Evolutionary conservation across 1,140 invertebrate species (phyloP).

Genomic region (Cherax quadricarinatus): DNA sequence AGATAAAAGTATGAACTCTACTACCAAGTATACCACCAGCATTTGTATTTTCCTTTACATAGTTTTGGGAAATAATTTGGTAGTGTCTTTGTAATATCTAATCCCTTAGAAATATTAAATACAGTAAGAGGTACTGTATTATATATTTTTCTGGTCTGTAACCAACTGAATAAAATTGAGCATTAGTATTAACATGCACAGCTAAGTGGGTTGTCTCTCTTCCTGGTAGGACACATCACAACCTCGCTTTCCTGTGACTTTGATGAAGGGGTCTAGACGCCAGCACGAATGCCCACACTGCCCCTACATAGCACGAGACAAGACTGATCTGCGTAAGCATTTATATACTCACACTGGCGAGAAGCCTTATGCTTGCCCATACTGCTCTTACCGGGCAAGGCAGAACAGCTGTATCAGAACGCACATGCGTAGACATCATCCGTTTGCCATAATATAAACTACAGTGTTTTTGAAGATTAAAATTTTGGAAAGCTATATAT

Average conservation of each 20-base stretch:
- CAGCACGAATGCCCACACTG: slow-evolving; percentile 49
- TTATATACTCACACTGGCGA: slow-evolving; percentile 60
- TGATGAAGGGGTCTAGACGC: slow-evolving; percentile 37
- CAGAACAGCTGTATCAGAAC: slow-evolving; percentile 63
- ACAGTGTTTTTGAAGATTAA: background rate
- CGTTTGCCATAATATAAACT: slow-evolving; percentile 20
- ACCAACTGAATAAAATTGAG: background rate
- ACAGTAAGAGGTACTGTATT: background rate
- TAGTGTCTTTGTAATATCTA: too few species aligned
- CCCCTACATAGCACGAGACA: slow-evolving; percentile 65
- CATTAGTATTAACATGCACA: background rate
- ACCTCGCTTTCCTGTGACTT: slow-evolving; percentile 11
- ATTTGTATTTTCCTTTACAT: too few species aligned
- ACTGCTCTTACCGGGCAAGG: slow-evolving; percentile 51
- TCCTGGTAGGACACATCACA: slow-evolving; percentile 54
- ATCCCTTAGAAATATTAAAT: background rate
- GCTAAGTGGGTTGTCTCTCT: slow-evolving; percentile 66
- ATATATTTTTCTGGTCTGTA: too few species aligned
- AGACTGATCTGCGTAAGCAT: slow-evolving; percentile 65
- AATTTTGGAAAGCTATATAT: background rate
- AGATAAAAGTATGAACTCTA: too few species aligned
- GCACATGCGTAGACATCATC: slow-evolving; percentile 56
- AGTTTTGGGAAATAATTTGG: too few species aligned
- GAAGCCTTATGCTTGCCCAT: slow-evolving; percentile 56
- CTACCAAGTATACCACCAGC: too few species aligned